Percentiles rank a stretch among this genome's conserved stretches.
phyloP scores from a whole-genome alignment of 2,113 vertebrate species.

The Myrmophylax atrothorax region DNA sequence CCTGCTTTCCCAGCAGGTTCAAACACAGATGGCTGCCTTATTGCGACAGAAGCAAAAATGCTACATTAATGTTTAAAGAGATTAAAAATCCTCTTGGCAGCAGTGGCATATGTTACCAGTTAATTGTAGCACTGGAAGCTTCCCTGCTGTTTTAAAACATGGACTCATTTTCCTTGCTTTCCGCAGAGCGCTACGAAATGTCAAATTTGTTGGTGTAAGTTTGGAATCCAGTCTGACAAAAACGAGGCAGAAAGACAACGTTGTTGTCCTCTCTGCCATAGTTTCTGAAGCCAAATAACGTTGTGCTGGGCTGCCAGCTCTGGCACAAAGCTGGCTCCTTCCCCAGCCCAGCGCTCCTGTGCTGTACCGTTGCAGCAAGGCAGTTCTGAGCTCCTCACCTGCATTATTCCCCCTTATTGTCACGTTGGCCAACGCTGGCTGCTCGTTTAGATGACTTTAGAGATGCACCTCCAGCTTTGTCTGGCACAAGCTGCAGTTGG shows the following conservation, averaged over 20 bases:
- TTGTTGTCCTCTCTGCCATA: conserved; percentile 57
- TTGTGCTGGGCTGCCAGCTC: conserved; percentile 18
- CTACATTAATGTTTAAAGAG: conserved; percentile 82
- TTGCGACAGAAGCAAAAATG: conserved; percentile 82
- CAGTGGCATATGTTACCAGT: conserved; percentile 83
- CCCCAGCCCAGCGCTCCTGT: not conserved
- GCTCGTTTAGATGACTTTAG: not conserved
- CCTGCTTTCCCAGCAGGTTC: conserved; percentile 75
- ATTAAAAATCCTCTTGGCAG: conserved; percentile 83
- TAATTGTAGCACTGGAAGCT: conserved; percentile 84
- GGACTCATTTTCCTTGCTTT: conserved; percentile 75
- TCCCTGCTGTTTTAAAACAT: conserved; percentile 81
- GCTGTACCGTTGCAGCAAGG: conserved; percentile 8
- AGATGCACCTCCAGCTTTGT: not conserved
- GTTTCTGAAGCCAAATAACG: conserved; percentile 64
- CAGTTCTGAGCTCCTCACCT: conserved; percentile 28
- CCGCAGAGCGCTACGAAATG: conserved; percentile 74
- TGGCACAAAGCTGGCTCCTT: conserved; percentile 41
- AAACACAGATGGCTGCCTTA: conserved; percentile 82
- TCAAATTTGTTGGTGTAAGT: conserved; percentile 73
- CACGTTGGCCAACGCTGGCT: not conserved
- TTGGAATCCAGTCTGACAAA: conserved; percentile 73
- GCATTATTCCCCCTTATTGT: conserved; percentile 9
- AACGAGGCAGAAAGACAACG: conserved; percentile 62
- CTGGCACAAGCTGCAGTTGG: not conserved